Base-by-base conservation (phyloP, 2,888 invertebrate genomes). In the Ectropis crepuscularia region DNA sequence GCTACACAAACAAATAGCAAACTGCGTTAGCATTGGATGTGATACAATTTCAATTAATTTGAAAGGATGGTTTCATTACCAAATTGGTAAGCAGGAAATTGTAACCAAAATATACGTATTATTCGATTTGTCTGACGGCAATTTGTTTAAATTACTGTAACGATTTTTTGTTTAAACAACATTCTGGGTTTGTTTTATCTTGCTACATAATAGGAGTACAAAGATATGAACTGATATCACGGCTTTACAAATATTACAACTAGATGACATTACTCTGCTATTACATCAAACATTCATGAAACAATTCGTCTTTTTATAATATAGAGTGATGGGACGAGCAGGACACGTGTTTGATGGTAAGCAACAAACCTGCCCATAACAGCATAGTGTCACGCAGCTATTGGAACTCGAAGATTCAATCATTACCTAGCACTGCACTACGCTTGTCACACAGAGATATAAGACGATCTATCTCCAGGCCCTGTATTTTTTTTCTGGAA, bases 1-100 rank as follows among this genome's bases (percentile, higher is more conserved):
- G n/a, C n/a, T n/a, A 70, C 72, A 71, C 64, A 71, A 74, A 72
- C 73, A 67, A 69, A 60, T 70, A 70, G 37, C 50, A 57, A 47
- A 49, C 58, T 57, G 50, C 64, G 51, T 60, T 61, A 53, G 59
- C 45, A 55, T 42, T 53, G 57, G 57, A n/a, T 55, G 55, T 51
- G 6, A 59, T 42, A 60, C 49, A 55, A 57, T 63, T 57, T 37
- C 11, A 51, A 11, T 50, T 11, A 8, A 16, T 41, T 49, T 49
- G 42, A 48, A 59, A 55, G 42, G 10, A 46, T 49, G 36, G 6
- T 46, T 53, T 6, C 37, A 61, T 50, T 49, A 60, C 16, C n/a
- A 41, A 53, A 51, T 51, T 45, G 45, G 39, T 11, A 43, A 5
- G 12, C 10, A 6, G 16, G 50, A 51, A 46, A 59, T 9, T 43